Evolutionary conservation across 2,113 vertebrate genomes (phyloP).

Genomic region (Puma concolor): DNA sequence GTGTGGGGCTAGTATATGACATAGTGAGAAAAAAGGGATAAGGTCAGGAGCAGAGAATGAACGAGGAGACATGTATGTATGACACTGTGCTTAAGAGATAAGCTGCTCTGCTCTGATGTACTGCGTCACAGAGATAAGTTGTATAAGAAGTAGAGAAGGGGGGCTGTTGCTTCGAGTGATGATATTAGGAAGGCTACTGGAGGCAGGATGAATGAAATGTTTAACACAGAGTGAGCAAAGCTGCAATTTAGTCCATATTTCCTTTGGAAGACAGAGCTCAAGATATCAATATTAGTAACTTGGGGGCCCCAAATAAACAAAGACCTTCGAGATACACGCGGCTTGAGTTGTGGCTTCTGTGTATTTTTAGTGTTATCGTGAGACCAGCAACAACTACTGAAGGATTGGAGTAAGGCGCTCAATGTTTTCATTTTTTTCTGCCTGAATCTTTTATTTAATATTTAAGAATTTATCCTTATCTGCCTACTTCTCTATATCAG

Average conservation of each 20-base stretch:
- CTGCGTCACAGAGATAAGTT: not conserved
- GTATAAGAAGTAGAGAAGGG: not conserved
- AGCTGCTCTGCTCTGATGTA: not conserved
- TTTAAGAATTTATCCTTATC: not conserved
- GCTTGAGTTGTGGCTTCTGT: not conserved
- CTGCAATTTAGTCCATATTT: not conserved
- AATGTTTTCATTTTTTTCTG: not conserved
- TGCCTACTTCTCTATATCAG: not conserved
- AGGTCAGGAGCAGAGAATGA: not conserved
- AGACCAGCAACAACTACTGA: not conserved
- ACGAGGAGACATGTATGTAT: not conserved
- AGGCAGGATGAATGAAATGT: not conserved
- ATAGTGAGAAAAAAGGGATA: not conserved
- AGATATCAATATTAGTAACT: not conserved
- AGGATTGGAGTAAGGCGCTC: not conserved
- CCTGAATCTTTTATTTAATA: not conserved
- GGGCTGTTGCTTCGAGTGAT: not conserved
- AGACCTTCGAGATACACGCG: not conserved
- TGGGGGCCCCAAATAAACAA: not conserved
- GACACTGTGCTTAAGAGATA: not conserved
- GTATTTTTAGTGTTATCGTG: not conserved
- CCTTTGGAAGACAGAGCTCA: not conserved
- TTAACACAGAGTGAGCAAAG: not conserved
- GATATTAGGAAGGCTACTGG: not conserved
- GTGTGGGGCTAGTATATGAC: not conserved